Evolutionary conservation across 2,888 invertebrate species (phyloP), one percentile per base, ranked within the genome.

Genomic region (Oxycera nigricornis): DNA sequence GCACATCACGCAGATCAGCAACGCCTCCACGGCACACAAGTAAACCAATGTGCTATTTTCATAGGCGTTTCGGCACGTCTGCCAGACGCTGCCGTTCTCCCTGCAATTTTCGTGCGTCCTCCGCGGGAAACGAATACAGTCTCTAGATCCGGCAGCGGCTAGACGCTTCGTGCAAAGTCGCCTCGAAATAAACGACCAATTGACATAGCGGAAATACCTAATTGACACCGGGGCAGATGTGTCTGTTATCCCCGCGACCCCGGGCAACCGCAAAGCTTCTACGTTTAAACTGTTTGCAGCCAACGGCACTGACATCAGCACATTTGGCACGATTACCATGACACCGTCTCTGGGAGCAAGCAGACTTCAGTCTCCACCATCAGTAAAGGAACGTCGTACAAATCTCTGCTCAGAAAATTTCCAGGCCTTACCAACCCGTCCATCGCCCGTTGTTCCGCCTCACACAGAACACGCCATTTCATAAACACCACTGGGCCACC

Each of bases 401-500:
- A 7, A 9, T 14, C 11, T 2, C n/a, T 72, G 39, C 55, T 72
- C 22, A 39, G 17, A 46, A 2, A 57, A 59, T 72, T 72, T 14
- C 39, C 35, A 3, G 59, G 26, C n/a, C 2, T 59, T 7, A 59
- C 41, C 0, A 24, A 24, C 11, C 20, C 39, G 14, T 6, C 22
- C 22, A 24, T 41, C 17, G 2, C n/a, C 14, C 24, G 2, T 14
- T 11, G 2, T 20, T 11, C 17, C 26, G 26, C 31, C 3, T 61
- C 31, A 17, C 52, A 52, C 17, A 3, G n/a, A 1, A 20, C 65
- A 14, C 39, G 59, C 1, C 73, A 74, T 70, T 28, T 41, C n/a
- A 74, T 76, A 35, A 30, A 14, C 11, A 76, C 75, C 20, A 55
- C 41, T 4, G 78, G 76, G 1, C 77, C 73, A 39, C 75, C 76